These are phyloP conservation scores for Melinaea marsaeus DNA, from an alignment of 2,888 invertebrate genomes.

Conservation along the genomic window DNA sequence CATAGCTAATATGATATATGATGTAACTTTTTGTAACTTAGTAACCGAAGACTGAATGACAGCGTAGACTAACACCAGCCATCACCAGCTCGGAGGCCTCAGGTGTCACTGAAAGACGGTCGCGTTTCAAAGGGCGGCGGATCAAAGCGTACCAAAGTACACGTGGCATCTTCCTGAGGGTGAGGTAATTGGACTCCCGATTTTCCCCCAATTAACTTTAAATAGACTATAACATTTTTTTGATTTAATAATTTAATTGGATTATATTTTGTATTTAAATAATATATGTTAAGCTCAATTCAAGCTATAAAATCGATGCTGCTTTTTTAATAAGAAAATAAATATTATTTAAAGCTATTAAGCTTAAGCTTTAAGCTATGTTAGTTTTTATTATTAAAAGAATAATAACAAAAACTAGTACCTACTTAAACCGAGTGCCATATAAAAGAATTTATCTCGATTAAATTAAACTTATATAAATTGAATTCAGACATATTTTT, in stretches of 20 bases:
- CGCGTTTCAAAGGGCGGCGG: constrained; percentile 40
- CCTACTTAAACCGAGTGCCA: too few species aligned
- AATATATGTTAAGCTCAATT: too few species aligned
- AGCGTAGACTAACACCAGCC: constrained; percentile 36
- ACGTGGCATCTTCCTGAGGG: constrained; percentile 38
- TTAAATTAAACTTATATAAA: too few species aligned
- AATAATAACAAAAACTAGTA: too few species aligned
- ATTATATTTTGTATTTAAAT: background rate
- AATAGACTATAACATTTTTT: constrained; percentile 29
- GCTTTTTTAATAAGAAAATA: too few species aligned
- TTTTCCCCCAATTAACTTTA: constrained; percentile 33
- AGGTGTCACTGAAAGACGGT: constrained; percentile 44
- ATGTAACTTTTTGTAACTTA: background rate
- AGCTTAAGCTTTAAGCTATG: too few species aligned
- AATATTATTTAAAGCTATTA: too few species aligned
- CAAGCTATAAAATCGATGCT: too few species aligned
- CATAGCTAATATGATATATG: background rate
- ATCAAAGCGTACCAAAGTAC: constrained; percentile 41
- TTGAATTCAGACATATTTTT: too few species aligned
- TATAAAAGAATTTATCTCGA: too few species aligned
- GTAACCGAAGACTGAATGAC: background rate
- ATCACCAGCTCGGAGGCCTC: constrained; percentile 32
- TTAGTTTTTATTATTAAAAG: too few species aligned
- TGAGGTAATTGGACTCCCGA: constrained; percentile 34
- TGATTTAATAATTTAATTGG: background rate